Conservation (phyloP, 2,797 vertebrate species). For the Myiotriccus ornatus region DNA sequence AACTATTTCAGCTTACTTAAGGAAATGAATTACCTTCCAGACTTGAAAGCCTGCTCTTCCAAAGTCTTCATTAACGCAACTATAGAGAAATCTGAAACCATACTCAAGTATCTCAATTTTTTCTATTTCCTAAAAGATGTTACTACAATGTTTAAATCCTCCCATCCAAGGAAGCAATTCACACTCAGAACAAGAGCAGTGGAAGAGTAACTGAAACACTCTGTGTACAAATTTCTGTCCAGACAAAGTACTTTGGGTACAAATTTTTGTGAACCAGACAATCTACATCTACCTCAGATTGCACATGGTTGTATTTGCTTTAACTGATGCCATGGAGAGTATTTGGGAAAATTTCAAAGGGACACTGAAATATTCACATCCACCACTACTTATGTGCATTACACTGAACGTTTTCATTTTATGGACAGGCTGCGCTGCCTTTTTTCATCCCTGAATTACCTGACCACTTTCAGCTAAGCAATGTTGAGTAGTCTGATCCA, state of each 20-base stretch:
- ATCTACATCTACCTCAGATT: background rate
- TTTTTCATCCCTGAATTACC: background rate
- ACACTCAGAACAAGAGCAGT: background rate
- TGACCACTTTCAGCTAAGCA: background rate
- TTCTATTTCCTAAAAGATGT: background rate
- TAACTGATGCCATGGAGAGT: background rate
- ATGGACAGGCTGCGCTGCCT: background rate
- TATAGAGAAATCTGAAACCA: background rate
- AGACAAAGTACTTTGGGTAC: background rate
- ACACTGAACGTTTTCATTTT: background rate
- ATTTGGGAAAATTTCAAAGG: background rate
- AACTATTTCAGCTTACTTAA: background rate
- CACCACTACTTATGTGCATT: rapidly evolving
- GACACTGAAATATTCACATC: background rate
- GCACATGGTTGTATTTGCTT: background rate
- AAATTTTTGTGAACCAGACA: background rate
- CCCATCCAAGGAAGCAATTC: background rate
- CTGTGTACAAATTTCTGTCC: background rate
- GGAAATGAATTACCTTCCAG: background rate
- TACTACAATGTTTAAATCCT: background rate
- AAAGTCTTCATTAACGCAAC: background rate
- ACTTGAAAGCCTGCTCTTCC: background rate
- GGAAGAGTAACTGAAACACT: background rate
- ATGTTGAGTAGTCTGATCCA: background rate
- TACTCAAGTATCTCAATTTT: background rate